A percentile compares a stretch with the other conserved stretches of the same genome.
Evolutionary conservation across 2,797 vertebrate species (phyloP).

Genomic region (Alosa sapidissima): DNA sequence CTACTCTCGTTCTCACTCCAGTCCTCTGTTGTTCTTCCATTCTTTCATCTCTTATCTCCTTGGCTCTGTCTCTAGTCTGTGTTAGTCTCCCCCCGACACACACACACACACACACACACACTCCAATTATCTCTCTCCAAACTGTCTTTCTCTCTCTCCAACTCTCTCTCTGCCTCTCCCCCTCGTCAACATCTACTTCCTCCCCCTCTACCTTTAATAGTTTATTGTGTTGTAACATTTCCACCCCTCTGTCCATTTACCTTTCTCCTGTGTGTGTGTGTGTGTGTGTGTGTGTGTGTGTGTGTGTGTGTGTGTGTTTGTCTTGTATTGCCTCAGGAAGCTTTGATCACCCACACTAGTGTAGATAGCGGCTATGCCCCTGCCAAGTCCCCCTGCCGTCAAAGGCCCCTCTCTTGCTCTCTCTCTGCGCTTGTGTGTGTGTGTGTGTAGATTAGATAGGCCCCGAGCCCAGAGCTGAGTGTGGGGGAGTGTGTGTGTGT

Average conservation of each 20-base stretch:
- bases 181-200: background rate
- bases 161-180: background rate
- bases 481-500: background rate
- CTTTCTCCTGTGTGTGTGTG: background rate
- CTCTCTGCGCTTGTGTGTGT: slow-evolving; percentile 7
- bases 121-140: background rate
- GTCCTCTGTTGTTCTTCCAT: background rate
- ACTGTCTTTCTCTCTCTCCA: too few relatives aligned
- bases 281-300: background rate
- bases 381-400: background rate
- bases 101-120: background rate
- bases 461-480: background rate
- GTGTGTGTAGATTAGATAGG: background rate
- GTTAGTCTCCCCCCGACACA: background rate
- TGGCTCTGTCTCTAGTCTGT: background rate
- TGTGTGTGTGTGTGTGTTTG: background rate
- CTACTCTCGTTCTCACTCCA: background rate
- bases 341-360: slow-evolving; percentile 3
- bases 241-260: background rate
- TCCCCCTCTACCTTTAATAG: background rate
- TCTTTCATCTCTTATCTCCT: background rate
- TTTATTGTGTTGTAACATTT: too few relatives aligned
- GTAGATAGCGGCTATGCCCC: background rate
- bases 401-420: background rate
- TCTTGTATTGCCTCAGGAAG: background rate